Percentiles rank a stretch among this genome's conserved stretches.
Evolutionary conservation across 2,888 invertebrate species (phyloP).

Genomic region (Tridacna gigas): DNA sequence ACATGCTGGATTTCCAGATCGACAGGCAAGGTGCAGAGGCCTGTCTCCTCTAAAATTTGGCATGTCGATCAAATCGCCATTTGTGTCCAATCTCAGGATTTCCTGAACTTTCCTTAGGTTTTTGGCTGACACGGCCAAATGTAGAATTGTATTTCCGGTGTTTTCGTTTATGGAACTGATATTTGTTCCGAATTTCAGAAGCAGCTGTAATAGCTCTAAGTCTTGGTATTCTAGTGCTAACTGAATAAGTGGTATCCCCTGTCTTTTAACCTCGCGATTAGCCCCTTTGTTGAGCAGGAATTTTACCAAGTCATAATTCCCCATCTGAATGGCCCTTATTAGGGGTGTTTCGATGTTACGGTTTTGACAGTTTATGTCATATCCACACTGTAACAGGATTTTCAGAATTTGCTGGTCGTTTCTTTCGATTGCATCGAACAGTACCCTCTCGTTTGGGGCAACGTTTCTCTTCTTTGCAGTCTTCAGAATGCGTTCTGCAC

Average conservation of each 20-base stretch:
- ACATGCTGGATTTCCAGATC: not conserved
- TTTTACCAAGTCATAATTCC: not conserved
- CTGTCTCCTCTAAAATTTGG: not conserved
- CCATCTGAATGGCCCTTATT: not conserved
- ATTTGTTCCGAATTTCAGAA: not conserved
- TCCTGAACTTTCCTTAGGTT: not conserved
- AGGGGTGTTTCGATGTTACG: not conserved
- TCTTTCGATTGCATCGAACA: not conserved
- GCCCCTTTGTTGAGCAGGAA: constrained; percentile 5
- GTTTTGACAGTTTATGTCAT: not conserved
- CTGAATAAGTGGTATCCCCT: not conserved
- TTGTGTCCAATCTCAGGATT: not conserved
- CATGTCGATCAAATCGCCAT: not conserved
- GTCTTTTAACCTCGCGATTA: not conserved
- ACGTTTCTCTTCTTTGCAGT: not conserved
- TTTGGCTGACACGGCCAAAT: not conserved
- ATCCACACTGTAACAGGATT: not conserved
- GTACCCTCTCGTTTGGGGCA: not conserved
- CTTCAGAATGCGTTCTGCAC: not conserved
- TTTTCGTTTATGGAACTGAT: not conserved
- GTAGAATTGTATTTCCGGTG: not conserved
- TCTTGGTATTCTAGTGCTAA: not conserved
- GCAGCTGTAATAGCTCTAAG: not conserved
- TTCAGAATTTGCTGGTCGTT: not conserved
- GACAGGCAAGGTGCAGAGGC: not conserved